phyloP scores from a whole-genome alignment of 2,888 invertebrate species.

The Campoletis raptor region DNA sequence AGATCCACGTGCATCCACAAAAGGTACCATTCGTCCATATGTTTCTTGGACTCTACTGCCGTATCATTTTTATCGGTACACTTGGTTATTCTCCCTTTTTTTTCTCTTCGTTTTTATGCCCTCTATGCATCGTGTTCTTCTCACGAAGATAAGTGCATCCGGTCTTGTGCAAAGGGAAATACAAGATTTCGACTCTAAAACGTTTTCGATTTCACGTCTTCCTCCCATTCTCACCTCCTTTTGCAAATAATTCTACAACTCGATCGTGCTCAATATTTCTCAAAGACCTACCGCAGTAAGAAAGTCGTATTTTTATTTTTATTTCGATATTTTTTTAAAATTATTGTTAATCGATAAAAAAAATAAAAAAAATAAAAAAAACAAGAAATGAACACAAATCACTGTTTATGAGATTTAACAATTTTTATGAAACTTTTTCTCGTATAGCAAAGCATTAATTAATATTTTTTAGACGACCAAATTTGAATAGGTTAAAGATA shows the following conservation, averaged over 20 bases:
- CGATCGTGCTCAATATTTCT: not conserved
- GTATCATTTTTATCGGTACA: slow-evolving; percentile 68
- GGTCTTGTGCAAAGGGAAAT: slow-evolving; percentile 74
- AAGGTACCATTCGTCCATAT: slow-evolving; percentile 35
- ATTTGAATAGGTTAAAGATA: no score
- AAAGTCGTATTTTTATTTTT: not conserved
- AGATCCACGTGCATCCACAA: slow-evolving; percentile 38
- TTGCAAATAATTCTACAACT: not conserved
- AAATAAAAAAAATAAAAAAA: not conserved
- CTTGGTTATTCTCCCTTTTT: slow-evolving; percentile 56
- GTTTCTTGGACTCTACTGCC: slow-evolving; percentile 43
- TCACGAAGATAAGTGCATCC: slow-evolving; percentile 79
- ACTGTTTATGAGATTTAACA: no score
- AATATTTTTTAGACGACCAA: no score
- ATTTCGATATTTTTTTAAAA: not conserved
- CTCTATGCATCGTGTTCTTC: slow-evolving; percentile 49
- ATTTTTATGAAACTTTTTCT: no score
- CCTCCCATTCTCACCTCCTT: not conserved
- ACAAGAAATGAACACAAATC: no score
- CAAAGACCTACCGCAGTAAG: not conserved
- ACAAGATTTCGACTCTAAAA: slow-evolving; percentile 7
- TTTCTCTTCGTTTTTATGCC: not conserved
- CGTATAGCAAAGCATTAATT: no score
- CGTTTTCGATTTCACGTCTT: not conserved
- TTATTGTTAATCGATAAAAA: not conserved